phyloP scores from a whole-genome alignment of 2,888 invertebrate species.

The Druceiella hillmani region DNA sequence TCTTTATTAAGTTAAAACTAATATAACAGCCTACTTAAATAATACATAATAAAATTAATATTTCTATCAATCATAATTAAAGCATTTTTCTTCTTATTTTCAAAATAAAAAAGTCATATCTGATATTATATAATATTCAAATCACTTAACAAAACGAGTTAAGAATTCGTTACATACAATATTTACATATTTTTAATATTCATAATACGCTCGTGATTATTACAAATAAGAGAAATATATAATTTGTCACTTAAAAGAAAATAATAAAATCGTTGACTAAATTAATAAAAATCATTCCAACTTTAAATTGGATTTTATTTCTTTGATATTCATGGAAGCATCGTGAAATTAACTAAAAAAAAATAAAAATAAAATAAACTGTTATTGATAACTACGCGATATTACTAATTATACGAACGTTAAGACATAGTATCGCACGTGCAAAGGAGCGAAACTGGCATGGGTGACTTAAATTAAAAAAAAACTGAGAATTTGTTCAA shows the following conservation, averaged over 20 bases:
- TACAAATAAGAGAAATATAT: slow-evolving; percentile 22
- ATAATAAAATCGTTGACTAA: slow-evolving; percentile 42
- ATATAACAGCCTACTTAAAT: slow-evolving; percentile 54
- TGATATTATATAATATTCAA: slow-evolving; percentile 45
- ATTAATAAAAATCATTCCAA: slow-evolving; percentile 40
- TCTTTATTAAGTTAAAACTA: no score
- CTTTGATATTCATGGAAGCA: slow-evolving; percentile 55
- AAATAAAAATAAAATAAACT: slow-evolving; percentile 24
- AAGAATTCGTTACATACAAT: slow-evolving; percentile 43
- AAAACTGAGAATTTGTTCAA: no score
- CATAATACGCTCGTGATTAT: slow-evolving; percentile 43
- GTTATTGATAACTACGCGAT: slow-evolving; percentile 27
- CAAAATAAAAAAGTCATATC: slow-evolving; percentile 49
- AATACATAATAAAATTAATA: slow-evolving; percentile 47
- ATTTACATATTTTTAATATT: slow-evolving; percentile 32
- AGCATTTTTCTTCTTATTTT: slow-evolving; percentile 52
- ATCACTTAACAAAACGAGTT: slow-evolving; percentile 36
- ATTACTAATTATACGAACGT: no score
- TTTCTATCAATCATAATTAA: slow-evolving; percentile 51
- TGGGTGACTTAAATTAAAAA: no score
- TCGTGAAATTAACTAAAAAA: slow-evolving; percentile 34
- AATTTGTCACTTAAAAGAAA: slow-evolving; percentile 45
- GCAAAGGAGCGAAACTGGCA: no score
- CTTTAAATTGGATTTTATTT: slow-evolving; percentile 42
- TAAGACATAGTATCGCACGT: no score